phyloP scores from a whole-genome alignment of 2,888 invertebrate species.

The Drosophila cognata region DNA sequence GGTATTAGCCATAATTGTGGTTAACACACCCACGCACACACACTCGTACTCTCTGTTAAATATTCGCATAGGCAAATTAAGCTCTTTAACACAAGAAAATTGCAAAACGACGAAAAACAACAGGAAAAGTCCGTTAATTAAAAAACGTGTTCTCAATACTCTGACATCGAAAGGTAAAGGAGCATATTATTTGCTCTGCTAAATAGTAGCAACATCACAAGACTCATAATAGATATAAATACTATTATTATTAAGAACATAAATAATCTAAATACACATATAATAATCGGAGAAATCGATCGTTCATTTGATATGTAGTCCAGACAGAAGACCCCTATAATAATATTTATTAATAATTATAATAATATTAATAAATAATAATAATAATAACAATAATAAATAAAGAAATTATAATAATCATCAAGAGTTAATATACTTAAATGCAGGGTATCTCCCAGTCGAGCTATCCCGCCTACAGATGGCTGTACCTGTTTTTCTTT shows the following conservation, averaged over 20 bases:
- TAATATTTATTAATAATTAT: too few species aligned
- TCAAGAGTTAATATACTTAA: neutral
- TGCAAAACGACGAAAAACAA: conserved; percentile 8
- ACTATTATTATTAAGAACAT: too few species aligned
- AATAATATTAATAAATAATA: too few species aligned
- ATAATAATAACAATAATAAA: neutral
- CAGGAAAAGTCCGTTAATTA: conserved; percentile 64
- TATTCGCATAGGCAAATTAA: conserved; percentile 9
- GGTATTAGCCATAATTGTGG: conserved; percentile 6
- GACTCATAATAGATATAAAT: too few species aligned
- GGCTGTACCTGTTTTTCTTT: neutral
- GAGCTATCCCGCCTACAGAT: too few species aligned
- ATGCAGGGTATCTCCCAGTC: neutral
- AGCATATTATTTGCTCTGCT: neutral
- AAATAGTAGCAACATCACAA: too few species aligned
- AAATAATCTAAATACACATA: too few species aligned
- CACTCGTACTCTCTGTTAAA: neutral
- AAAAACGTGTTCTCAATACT: conserved; percentile 34
- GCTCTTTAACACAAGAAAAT: conserved; percentile 13
- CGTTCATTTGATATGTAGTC: too few species aligned
- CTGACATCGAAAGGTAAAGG: neutral
- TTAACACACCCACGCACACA: neutral
- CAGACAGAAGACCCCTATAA: too few species aligned
- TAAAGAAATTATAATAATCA: neutral
- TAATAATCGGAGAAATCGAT: too few species aligned